Conservation (phyloP, 2,888 invertebrate species). For the Campaea margaritaria region DNA sequence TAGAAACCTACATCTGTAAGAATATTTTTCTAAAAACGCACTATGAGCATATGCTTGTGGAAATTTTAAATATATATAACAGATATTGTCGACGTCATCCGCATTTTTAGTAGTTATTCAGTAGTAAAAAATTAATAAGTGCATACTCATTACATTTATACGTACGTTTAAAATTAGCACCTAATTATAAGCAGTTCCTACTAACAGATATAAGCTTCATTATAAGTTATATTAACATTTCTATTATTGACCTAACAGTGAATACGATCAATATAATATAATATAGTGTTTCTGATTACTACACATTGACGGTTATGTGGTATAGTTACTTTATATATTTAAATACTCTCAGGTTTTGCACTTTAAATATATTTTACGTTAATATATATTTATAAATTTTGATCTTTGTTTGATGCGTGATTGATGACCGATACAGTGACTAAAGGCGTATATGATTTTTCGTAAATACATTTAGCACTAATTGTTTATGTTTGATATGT, state of each 20-base stretch:
- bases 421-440: too few species aligned
- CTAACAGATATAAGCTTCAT: slow-evolving; percentile 65
- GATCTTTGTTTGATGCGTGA: too few species aligned
- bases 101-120: slow-evolving; percentile 63
- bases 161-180: slow-evolving; percentile 74
- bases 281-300: slow-evolving; percentile 50
- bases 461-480: too few species aligned
- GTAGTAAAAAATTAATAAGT: slow-evolving; percentile 71
- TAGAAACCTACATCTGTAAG: background rate
- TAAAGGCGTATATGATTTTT: too few species aligned
- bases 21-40: slow-evolving; percentile 44
- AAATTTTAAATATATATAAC: slow-evolving; percentile 57
- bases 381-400: background rate
- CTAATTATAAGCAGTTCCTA: slow-evolving; percentile 80
- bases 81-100: slow-evolving; percentile 81
- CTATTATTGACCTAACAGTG: slow-evolving; percentile 55
- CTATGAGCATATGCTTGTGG: slow-evolving; percentile 38
- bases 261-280: slow-evolving; percentile 47
- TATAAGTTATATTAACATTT: slow-evolving; percentile 72
- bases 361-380: too few species aligned
- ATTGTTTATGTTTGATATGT: background rate
- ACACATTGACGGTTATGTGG: slow-evolving; percentile 49
- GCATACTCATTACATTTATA: slow-evolving; percentile 70
- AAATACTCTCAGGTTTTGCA: background rate
- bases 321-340: background rate